Evolutionary conservation across 1,140 invertebrate genomes (phyloP), one percentile per base, ranked within the genome.

Genomic region (Argopecten irradians): DNA sequence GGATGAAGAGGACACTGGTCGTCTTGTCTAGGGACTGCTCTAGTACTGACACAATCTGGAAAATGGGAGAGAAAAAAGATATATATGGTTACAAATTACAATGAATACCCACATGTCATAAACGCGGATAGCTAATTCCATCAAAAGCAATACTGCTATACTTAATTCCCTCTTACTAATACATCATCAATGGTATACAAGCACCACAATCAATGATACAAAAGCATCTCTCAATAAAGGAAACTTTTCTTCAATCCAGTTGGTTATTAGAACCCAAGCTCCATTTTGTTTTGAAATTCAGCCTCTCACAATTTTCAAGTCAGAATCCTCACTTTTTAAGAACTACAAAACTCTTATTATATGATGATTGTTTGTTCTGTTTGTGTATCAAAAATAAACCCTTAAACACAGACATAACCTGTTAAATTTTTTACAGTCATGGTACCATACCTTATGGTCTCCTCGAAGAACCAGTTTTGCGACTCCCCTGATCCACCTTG

Each of bases 401-500:
- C n/a, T n/a, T n/a, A n/a, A n/a, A n/a, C n/a, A n/a, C n/a, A n/a
- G n/a, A n/a, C n/a, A n/a, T n/a, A n/a, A n/a, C 13, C 36, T 39
- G 13, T 39, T 39, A 82, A 34, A 0, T 36, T n/a, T 34, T 22
- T 36, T 34, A 36, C 84, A 85, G 16, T 36, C 33, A 71, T 22
- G 16, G 7, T n/a, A 22, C 83, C 35, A 93, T 28, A 97, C 95
- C 87, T 97, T 97, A 36, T 96, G 95, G 91, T 97, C 95, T 90
- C 96, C 97, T 28, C 96, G 95, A 9, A 97, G 96, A 5, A 97
- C 87, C 28, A 97, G 94, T 43, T 93, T 92, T 13, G 94, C 88
- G 88, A 96, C 92, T 36, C 96, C 96, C 85, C 95, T 91, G 16
- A 97, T 90, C 83, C 96, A 96, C 35, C 95, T 93, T 11, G 96